Conservation (phyloP, 2,888 invertebrate species). For the Operophtera brumata region DNA sequence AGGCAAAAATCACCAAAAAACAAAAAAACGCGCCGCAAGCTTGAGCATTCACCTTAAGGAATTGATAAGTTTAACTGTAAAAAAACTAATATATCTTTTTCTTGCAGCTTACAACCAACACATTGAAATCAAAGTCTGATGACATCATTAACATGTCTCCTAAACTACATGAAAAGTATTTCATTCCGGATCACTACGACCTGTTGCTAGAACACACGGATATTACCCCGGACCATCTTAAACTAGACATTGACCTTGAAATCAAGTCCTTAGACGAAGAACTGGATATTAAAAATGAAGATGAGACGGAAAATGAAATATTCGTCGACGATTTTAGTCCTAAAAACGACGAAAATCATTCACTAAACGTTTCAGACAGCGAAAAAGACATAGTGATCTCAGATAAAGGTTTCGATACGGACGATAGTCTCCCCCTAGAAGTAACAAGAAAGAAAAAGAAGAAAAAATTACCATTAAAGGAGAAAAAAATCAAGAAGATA, state of each 20-base stretch:
- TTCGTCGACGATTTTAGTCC: conserved; percentile 19
- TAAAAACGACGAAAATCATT: conserved; percentile 8
- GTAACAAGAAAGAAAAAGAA: conserved; percentile 17
- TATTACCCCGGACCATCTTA: not conserved
- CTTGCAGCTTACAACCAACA: conserved; percentile 9
- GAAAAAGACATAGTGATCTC: not conserved
- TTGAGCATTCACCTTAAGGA: too few relatives aligned
- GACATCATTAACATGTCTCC: not conserved
- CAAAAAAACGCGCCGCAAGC: too few relatives aligned
- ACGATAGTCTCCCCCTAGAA: conserved; percentile 21
- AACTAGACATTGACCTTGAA: not conserved
- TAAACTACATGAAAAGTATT: not conserved
- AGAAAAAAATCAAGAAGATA: conserved; percentile 11
- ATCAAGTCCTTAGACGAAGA: conserved; percentile 3
- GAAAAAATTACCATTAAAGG: not conserved
- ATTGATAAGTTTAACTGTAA: not conserved
- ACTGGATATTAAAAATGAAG: conserved; percentile 13
- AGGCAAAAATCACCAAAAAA: too few relatives aligned
- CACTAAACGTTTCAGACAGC: not conserved
- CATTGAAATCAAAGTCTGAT: not conserved
- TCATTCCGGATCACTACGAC: conserved; percentile 3
- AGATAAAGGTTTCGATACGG: conserved; percentile 15
- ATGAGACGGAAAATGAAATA: conserved; percentile 7
- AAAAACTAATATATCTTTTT: not conserved
- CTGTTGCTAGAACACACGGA: not conserved